Conservation (phyloP, 2,888 invertebrate genomes). For the Hydropsyche betteni region DNA sequence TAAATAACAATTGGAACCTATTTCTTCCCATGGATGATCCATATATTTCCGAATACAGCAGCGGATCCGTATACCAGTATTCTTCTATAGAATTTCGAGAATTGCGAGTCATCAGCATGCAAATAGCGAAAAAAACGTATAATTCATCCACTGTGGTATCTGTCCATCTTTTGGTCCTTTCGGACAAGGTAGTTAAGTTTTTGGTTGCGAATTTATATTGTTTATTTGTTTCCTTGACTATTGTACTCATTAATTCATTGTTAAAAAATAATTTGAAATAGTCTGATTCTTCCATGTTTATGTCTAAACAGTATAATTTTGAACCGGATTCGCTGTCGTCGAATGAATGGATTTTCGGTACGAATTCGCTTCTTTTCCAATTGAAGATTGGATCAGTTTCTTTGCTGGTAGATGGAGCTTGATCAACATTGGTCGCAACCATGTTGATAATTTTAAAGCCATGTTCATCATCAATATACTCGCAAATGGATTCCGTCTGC, state of each 20-base stretch:
- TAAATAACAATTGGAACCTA: not conserved
- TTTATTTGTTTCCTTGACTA: not conserved
- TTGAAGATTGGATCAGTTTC: not conserved
- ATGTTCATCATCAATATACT: too few species aligned
- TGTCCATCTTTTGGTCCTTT: not conserved
- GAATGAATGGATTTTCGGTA: constrained; percentile 10
- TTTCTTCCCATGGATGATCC: not conserved
- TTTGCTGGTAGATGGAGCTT: too few species aligned
- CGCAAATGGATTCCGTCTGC: too few species aligned
- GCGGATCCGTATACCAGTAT: not conserved
- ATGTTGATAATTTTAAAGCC: too few species aligned
- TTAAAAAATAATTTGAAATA: constrained; percentile 3
- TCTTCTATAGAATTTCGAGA: not conserved
- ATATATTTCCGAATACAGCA: too few species aligned
- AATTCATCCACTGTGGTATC: too few species aligned
- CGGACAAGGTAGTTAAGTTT: not conserved
- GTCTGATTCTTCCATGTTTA: not conserved
- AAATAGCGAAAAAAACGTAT: too few species aligned
- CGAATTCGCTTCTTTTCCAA: not conserved
- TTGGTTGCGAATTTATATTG: not conserved
- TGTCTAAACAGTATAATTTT: not conserved
- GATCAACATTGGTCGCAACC: too few species aligned
- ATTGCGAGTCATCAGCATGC: not conserved
- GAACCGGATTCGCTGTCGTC: not conserved
- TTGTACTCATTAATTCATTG: not conserved